A percentile compares a stretch with the other conserved stretches of the same genome.
Conservation (phyloP, 2,797 vertebrate genomes). For the Argentina silus region DNA sequence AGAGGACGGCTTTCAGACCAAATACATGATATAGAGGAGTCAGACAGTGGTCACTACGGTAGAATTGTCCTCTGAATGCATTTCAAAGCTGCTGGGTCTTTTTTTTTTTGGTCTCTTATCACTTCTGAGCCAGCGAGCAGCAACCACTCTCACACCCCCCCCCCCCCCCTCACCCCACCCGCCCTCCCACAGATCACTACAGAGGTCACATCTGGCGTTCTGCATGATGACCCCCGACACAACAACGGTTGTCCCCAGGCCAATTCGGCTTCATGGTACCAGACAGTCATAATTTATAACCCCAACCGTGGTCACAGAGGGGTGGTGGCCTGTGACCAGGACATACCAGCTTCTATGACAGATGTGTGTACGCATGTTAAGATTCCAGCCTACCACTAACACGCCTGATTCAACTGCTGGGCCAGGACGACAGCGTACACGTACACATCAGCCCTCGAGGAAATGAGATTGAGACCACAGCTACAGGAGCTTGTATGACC, state of each 20-base stretch:
- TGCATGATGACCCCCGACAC: slow-evolving; percentile 18
- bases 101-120: background rate
- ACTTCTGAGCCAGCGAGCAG: background rate
- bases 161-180: too few relatives aligned
- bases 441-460: background rate
- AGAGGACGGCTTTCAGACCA: background rate
- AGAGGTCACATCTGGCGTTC: slow-evolving; percentile 8
- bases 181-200: background rate
- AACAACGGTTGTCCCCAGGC: slow-evolving; percentile 16
- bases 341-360: background rate
- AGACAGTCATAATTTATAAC: slow-evolving; percentile 35
- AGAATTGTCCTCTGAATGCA: background rate
- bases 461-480: too few relatives aligned
- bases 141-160: background rate
- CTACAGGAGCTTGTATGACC: background rate
- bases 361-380: background rate
- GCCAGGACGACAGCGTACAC: background rate
- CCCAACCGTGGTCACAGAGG: slow-evolving; percentile 2
- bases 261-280: slow-evolving; percentile 36
- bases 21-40: background rate
- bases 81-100: background rate
- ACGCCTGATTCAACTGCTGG: too few relatives aligned
- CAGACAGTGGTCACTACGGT: background rate
- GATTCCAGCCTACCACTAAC: background rate
- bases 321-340: background rate